A percentile compares a stretch with the other conserved stretches of the same genome.
phyloP scores from a whole-genome alignment of 1,140 invertebrate genomes.

The Drosophila arawakana region DNA sequence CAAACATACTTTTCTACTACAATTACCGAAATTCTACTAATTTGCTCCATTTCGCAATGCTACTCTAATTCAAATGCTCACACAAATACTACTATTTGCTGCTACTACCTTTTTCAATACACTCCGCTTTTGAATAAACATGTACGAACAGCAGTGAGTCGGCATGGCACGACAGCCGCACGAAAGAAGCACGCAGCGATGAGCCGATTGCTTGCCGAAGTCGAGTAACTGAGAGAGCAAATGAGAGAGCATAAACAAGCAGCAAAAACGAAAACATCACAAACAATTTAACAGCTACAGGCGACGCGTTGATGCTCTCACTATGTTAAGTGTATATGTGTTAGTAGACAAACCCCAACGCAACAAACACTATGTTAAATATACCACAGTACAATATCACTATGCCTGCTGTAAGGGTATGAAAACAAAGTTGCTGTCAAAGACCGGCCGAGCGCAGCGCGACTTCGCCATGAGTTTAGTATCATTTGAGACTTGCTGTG shows the following conservation, averaged over 20 bases:
- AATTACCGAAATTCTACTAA: slow-evolving; percentile 43
- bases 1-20: slow-evolving; percentile 13
- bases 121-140: slow-evolving; percentile 8
- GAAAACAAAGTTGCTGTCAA: slow-evolving; percentile 4
- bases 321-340: not conserved
- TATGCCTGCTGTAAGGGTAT: not conserved
- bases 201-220: slow-evolving; percentile 31
- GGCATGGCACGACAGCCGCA: not conserved
- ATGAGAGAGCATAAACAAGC: slow-evolving; percentile 3
- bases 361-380: too few species aligned
- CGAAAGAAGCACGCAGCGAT: not conserved
- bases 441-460: slow-evolving; percentile 15
- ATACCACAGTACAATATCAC: not conserved
- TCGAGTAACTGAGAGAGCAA: slow-evolving; percentile 9
- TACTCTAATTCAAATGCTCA: slow-evolving; percentile 1
- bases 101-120: slow-evolving; percentile 29
- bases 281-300: not conserved
- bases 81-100: not conserved
- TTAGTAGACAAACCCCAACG: too few species aligned
- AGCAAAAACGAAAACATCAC: slow-evolving; percentile 18
- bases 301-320: slow-evolving; percentile 3
- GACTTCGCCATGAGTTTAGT: slow-evolving; percentile 38
- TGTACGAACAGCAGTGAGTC: slow-evolving; percentile 12
- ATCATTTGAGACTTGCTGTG: slow-evolving; percentile 43
- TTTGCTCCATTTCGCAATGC: slow-evolving; percentile 18